These are phyloP conservation scores for Coelogynopora nodosa DNA, from an alignment of 2,888 invertebrate genomes.

Conservation along the genomic window DNA sequence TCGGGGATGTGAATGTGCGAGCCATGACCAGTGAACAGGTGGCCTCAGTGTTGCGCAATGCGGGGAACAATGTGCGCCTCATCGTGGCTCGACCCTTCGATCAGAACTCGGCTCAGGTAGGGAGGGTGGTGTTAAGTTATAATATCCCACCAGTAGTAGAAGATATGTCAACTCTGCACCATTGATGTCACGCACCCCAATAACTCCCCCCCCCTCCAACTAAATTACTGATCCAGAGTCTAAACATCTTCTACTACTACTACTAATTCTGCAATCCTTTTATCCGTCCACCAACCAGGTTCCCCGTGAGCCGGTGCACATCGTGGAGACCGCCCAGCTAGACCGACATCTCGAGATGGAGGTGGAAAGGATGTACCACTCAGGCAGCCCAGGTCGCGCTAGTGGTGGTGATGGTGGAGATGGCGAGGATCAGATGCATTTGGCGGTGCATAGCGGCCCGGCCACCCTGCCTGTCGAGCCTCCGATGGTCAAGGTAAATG, in stretches of 20 bases:
- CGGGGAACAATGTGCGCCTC: slow-evolving; percentile 86
- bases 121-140: too few relatives aligned
- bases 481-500: too few relatives aligned
- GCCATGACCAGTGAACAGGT: slow-evolving; percentile 92
- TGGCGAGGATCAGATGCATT: not conserved
- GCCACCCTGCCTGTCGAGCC: not conserved
- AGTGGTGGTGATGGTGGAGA: not conserved
- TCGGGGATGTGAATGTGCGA: slow-evolving; percentile 78
- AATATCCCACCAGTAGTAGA: too few relatives aligned
- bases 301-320: slow-evolving; percentile 1
- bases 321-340: not conserved
- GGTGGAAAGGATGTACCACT: slow-evolving; percentile 5
- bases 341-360: not conserved
- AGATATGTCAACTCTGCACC: too few relatives aligned
- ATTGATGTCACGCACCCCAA: too few relatives aligned
- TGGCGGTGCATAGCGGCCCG: not conserved
- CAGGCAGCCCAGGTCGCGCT: not conserved
- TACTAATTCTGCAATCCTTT: too few relatives aligned
- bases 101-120: too few relatives aligned
- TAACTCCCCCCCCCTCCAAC: too few relatives aligned
- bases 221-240: too few relatives aligned
- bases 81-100: slow-evolving; percentile 82
- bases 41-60: slow-evolving; percentile 86
- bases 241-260: too few relatives aligned
- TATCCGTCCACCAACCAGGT: too few relatives aligned